A percentile compares a stretch with the other conserved stretches of the same genome.
These are phyloP conservation scores for Cairina moschata DNA, from an alignment of 2,113 vertebrate genomes.

Conservation along the genomic window DNA sequence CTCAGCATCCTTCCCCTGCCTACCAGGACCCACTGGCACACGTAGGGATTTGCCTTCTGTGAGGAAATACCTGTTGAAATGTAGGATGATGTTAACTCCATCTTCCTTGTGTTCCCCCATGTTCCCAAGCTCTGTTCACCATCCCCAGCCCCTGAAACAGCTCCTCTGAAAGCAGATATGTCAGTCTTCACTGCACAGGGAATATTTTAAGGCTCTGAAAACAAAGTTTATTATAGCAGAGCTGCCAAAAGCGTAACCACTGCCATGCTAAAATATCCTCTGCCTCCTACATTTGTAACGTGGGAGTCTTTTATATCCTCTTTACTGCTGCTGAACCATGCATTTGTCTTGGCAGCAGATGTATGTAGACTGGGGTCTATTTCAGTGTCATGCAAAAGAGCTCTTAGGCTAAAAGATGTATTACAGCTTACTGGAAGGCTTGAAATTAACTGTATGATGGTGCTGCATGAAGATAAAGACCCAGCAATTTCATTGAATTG, in stretches of 20 bases:
- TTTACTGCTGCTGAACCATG: conserved; percentile 54
- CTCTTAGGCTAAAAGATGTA: conserved; percentile 58
- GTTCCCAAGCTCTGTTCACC: not conserved
- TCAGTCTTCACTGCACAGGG: conserved; percentile 33
- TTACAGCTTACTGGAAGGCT: conserved; percentile 62
- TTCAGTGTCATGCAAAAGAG: conserved; percentile 63
- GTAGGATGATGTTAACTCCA: not conserved
- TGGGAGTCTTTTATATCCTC: conserved; percentile 72
- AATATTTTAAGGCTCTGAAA: conserved; percentile 71
- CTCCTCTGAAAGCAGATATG: conserved; percentile 43
- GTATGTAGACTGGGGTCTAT: conserved; percentile 54
- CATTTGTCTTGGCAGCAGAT: conserved; percentile 69
- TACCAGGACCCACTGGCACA: not conserved
- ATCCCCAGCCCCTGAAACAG: conserved; percentile 16
- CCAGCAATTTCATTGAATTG: conserved; percentile 36
- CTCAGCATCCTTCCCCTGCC: not conserved
- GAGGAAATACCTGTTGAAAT: conserved; percentile 21
- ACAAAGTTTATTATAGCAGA: conserved; percentile 66
- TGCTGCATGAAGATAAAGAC: conserved; percentile 40
- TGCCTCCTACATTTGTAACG: conserved; percentile 64
- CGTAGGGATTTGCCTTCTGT: not conserved
- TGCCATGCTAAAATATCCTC: conserved; percentile 70
- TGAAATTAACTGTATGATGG: conserved; percentile 38
- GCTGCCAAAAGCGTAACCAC: conserved; percentile 66
- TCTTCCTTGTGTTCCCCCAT: not conserved